Evolutionary conservation across 2,888 invertebrate genomes (phyloP).

Genomic region (Hetaerina titia): DNA sequence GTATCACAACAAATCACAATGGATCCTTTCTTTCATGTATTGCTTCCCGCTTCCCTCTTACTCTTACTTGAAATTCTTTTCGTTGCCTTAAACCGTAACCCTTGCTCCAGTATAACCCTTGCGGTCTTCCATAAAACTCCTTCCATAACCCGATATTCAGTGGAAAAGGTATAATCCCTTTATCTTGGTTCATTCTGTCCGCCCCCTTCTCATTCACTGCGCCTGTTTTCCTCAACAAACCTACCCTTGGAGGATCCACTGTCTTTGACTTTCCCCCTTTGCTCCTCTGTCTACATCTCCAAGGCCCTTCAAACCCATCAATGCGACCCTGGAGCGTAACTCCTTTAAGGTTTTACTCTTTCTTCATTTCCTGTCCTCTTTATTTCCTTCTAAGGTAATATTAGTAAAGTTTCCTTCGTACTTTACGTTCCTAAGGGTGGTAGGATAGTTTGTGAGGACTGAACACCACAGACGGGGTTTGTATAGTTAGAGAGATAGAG

Average conservation of each 20-base stretch:
- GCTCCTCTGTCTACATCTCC: background rate
- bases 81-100: background rate
- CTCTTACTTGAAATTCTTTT: background rate
- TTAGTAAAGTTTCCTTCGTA: background rate
- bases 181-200: background rate
- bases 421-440: background rate
- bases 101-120: background rate
- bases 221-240: background rate
- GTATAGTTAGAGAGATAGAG: background rate
- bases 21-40: background rate
- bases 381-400: background rate
- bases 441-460: background rate
- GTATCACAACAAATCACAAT: background rate
- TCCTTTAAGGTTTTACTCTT: background rate
- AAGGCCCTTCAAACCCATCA: background rate
- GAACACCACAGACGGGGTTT: background rate
- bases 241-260: background rate
- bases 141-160: background rate
- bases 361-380: background rate
- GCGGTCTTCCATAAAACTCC: background rate
- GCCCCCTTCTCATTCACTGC: background rate
- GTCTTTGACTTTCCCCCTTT: background rate
- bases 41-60: background rate
- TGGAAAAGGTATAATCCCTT: constrained; percentile 26
- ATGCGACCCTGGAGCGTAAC: background rate